Evolutionary conservation across 1,140 invertebrate genomes (phyloP).

Genomic region (Rhopalosiphum maidis): DNA sequence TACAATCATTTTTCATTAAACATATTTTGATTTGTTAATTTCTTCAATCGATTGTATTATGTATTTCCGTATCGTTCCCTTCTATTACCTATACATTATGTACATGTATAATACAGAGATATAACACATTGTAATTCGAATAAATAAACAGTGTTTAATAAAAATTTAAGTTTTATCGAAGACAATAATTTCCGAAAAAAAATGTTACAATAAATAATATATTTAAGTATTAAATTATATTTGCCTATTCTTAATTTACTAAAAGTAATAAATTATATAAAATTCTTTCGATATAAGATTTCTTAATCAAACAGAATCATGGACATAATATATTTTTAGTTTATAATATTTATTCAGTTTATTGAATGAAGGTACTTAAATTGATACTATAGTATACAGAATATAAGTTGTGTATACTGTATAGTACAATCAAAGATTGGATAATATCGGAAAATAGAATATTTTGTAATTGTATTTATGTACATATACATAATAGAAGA

Average conservation of each 20-base stretch:
- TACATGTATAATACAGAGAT: not conserved
- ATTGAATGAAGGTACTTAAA: not conserved
- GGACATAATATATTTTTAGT: not conserved
- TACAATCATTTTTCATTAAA: not conserved
- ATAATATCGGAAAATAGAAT: not conserved
- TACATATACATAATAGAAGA: not conserved
- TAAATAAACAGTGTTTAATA: not conserved
- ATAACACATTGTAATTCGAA: not conserved
- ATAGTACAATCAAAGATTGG: not conserved
- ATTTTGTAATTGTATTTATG: not conserved
- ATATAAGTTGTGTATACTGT: not conserved
- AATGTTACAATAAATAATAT: not conserved
- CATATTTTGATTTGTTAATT: not conserved
- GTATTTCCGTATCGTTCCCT: not conserved
- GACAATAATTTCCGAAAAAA: not conserved
- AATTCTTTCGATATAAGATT: not conserved
- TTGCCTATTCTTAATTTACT: not conserved
- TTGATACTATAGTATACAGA: not conserved
- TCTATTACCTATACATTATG: not conserved
- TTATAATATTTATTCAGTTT: conserved; percentile 1
- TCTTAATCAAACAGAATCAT: not conserved
- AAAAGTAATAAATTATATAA: not conserved
- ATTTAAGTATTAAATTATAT: not conserved
- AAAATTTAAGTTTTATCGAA: not conserved
- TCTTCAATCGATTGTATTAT: not conserved